Conservation (phyloP, 2,797 vertebrate genomes). For the Avahi laniger region DNA sequence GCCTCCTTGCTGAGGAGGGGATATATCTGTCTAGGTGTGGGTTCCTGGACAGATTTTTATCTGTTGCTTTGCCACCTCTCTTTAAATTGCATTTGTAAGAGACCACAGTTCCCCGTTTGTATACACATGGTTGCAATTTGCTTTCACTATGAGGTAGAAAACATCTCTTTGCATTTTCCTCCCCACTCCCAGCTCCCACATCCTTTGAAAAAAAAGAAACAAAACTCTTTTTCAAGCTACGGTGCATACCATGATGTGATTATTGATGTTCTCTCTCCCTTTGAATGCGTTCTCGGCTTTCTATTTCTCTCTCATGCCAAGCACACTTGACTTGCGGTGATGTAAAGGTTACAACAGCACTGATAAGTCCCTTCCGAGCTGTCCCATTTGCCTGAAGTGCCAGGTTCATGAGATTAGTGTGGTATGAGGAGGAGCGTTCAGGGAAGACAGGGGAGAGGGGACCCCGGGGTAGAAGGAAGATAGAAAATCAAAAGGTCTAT, state of each 20-base stretch:
- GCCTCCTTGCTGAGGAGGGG: neutral
- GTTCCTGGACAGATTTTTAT: conserved; percentile 43
- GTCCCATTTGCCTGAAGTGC: neutral
- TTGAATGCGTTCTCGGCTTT: neutral
- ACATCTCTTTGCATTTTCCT: conserved; percentile 1
- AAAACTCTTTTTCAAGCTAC: neutral
- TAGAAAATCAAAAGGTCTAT: neutral
- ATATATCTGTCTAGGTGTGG: neutral
- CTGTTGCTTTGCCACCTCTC: conserved; percentile 21
- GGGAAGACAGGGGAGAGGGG: rapidly evolving
- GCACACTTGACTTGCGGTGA: neutral
- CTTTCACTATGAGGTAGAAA: conserved; percentile 42
- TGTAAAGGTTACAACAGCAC: neutral
- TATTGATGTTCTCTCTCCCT: neutral
- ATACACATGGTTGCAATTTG: neutral
- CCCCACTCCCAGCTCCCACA: neutral
- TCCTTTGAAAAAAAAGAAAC: neutral
- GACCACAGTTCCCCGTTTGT: neutral
- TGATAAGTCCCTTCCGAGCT: neutral
- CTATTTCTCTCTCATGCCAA: neutral
- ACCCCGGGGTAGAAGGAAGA: neutral
- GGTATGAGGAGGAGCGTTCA: neutral
- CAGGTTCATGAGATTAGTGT: neutral
- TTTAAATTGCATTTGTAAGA: conserved; percentile 19
- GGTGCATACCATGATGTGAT: neutral